Conservation (phyloP, 1,140 invertebrate genomes). For the Drosophila saltans region DNA sequence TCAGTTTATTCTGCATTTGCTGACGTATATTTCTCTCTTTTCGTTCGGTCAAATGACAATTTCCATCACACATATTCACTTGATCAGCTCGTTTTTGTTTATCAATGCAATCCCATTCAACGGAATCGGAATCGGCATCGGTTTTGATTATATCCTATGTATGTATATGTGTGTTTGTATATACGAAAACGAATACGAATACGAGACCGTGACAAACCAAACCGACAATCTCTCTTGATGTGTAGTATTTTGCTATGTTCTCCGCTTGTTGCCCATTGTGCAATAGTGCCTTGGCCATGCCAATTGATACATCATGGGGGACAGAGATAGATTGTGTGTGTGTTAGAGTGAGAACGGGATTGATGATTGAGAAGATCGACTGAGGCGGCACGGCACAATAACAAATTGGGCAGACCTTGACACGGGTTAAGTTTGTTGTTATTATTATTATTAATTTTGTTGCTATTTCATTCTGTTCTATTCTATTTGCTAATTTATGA, state of each 20-base stretch:
- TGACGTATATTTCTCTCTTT: not conserved
- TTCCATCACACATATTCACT: not conserved
- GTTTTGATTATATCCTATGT: slow-evolving; percentile 7
- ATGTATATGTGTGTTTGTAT: not conserved
- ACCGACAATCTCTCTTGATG: slow-evolving; percentile 4
- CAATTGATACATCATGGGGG: slow-evolving; percentile 6
- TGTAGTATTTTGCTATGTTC: not conserved
- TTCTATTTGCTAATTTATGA: slow-evolving; percentile 62
- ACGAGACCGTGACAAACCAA: no score
- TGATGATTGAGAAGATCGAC: not conserved
- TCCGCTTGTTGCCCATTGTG: not conserved
- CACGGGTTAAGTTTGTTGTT: slow-evolving; percentile 25
- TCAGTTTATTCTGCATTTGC: not conserved
- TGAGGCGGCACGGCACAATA: slow-evolving; percentile 12
- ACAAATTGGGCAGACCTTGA: slow-evolving; percentile 54
- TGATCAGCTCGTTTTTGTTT: slow-evolving; percentile 4
- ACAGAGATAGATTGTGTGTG: not conserved
- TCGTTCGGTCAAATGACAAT: not conserved
- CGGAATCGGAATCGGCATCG: slow-evolving; percentile 5
- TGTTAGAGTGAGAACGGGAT: not conserved
- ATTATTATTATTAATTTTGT: slow-evolving; percentile 21
- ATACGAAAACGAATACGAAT: no score
- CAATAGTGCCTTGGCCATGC: slow-evolving; percentile 10
- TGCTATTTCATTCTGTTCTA: slow-evolving; percentile 31
- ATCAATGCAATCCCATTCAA: slow-evolving; percentile 11